Evolutionary conservation across 2,113 vertebrate genomes (phyloP).

Genomic region (Ceratotherium simum): DNA sequence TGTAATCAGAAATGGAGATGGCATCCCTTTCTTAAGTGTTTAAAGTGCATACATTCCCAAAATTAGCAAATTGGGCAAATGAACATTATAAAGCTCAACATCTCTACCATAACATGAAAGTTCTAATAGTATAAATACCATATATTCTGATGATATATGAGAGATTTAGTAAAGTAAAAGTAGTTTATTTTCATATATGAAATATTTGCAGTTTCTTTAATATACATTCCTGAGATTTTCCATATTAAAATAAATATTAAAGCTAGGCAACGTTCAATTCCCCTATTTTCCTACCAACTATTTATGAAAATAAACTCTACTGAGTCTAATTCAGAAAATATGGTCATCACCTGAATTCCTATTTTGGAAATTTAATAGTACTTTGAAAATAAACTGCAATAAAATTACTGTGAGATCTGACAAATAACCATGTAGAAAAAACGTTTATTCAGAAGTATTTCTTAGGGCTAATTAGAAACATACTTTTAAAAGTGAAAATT

Average conservation of each 20-base stretch:
- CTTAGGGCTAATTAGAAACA: conserved; percentile 37
- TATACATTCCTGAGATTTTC: conserved; percentile 8
- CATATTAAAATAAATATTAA: conserved; percentile 53
- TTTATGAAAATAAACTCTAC: conserved; percentile 55
- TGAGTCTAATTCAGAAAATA: conserved; percentile 4
- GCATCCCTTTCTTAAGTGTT: not conserved
- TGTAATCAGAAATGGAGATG: not conserved
- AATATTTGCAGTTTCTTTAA: not conserved
- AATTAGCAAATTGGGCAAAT: not conserved
- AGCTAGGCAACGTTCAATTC: conserved; percentile 37
- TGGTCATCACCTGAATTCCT: not conserved
- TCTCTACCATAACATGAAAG: not conserved
- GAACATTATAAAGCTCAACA: not conserved
- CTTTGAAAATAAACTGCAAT: not conserved
- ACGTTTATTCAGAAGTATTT: conserved; percentile 23
- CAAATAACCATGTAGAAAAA: not conserved
- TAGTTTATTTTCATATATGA: conserved; percentile 34
- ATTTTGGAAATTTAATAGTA: not conserved
- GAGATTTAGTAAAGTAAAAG: not conserved
- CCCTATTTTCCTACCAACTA: not conserved
- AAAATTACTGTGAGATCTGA: conserved; percentile 23
- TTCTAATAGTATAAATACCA: not conserved
- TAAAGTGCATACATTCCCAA: not conserved
- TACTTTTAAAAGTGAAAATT: conserved; percentile 49
- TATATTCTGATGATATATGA: not conserved